Base-by-base conservation (phyloP, 2,113 vertebrate species). In the Caloenas nicobarica region DNA sequence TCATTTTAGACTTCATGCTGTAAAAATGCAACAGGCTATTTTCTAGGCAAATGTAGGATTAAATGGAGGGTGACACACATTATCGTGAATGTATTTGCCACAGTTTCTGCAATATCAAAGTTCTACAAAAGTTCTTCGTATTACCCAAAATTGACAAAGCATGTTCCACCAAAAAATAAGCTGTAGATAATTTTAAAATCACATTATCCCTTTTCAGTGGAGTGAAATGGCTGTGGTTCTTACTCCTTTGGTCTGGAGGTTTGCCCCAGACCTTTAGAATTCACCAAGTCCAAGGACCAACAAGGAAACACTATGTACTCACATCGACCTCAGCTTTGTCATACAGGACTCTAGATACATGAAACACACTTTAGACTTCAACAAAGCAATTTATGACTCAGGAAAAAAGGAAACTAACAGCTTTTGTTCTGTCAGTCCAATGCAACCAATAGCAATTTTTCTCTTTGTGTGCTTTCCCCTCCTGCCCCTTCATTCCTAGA, bases 1-100 rank as follows among this genome's bases (percentile, higher is more conserved):
- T 91, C 77, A 74, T 95, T 93, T 92, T 42, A 86, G 68, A 89
- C 77, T 68, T 86, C 60, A 73, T 58, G 78, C 65, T 29, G 69
- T 71, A 89, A 73, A 78, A 82, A 9, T 0, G 4, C 82, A 96
- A 74, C 86, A 84, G 86, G 69, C n/a, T 78, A 42, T 89, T 95
- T 84, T 64, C 76, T 83, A 86, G 82, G 88, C 9, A 85, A 87
- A 71, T 58, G 68, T 23, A 73, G 72, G 64, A 90, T 81, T 90
- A 62, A 68, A 70, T 51, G 77, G 51, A 68, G 77, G 18, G 38
- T 13, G 16, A 53, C 38, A 60, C 18, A 26, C 6, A 16, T 84
- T 88, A 66, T 26, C 36, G 81, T 78, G 23, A 71, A 88, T 51
- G 62, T 7, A 42, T 34, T 33, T 13, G 23, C 44, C 18, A 34